Conservation (phyloP, 2,888 invertebrate species). For the Willowsia nigromaculata region DNA sequence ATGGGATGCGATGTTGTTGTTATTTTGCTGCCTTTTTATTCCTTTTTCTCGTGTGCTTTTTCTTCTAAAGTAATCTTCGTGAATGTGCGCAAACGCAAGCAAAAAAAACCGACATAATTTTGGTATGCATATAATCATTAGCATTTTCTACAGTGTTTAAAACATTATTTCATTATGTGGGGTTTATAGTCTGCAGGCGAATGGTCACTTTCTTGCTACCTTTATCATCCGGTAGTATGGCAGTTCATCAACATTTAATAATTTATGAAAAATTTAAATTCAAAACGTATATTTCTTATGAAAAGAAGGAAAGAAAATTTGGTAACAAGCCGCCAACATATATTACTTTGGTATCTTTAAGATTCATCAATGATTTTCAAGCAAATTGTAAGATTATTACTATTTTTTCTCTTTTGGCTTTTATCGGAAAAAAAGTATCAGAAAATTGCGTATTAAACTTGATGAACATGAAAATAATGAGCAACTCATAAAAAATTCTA, state of each 20-base stretch:
- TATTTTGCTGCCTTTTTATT: conserved; percentile 9
- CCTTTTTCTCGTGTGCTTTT: conserved; percentile 3
- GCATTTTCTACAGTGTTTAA: background rate
- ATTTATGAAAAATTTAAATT: conserved; percentile 16
- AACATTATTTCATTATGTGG: background rate
- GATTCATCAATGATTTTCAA: conserved; percentile 23
- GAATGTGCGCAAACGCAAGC: background rate
- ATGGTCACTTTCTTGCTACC: conserved; percentile 22
- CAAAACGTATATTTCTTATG: background rate
- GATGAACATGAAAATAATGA: conserved; percentile 38
- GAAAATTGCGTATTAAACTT: background rate
- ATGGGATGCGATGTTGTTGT: conserved; percentile 32
- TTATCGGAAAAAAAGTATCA: background rate
- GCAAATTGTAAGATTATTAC: background rate
- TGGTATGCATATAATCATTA: background rate
- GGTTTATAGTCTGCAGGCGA: background rate
- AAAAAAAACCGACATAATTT: background rate
- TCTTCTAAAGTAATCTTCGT: background rate
- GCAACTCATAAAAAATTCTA: conserved; percentile 23
- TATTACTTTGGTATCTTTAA: conserved; percentile 32
- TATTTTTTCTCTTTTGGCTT: background rate
- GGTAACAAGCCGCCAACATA: conserved; percentile 54
- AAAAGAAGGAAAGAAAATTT: background rate
- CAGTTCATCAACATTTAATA: background rate
- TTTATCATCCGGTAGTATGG: conserved; percentile 34